Base-by-base conservation (phyloP, 2,888 invertebrate species). In the Ametastegia equiseti region DNA sequence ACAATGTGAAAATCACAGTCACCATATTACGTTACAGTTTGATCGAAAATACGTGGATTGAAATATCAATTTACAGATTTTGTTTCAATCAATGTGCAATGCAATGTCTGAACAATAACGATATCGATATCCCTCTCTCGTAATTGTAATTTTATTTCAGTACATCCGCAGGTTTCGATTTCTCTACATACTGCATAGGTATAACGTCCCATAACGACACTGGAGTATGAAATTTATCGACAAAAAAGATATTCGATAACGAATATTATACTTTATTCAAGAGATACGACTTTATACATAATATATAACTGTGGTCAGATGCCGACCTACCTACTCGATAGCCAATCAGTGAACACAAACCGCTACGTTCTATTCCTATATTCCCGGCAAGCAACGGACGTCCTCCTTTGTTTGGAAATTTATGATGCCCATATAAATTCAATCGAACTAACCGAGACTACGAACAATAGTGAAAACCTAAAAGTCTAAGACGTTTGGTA, bases 371-470 rank as follows among this genome's bases (percentile, higher is more conserved):
- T 71, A 71, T 42, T 71, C 47, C 47, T 47, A 39, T 67, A 67
- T 39, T 67, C 65, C 36, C 39, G 23, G 11, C n/a, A 39, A 47
- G 71, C n/a, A 27, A 47, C 5, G 47, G 45, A 47, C 47, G 30
- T 36, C 9, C 47, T 30, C 27, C 13, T 71, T 71, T 47, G 45
- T 71, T 71, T 71, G 30, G 23, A 71, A 71, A 71, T 71, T 71
- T 71, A 71, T 71, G 45, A 71, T 33, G 15, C 39, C 65, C 65
- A 39, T 67, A 67, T 67, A 67, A 39, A 67, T 67, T 67, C 65
- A 67, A 67, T 67, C 65, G 65, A 39, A 39, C n/a, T 67, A n/a
- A 67, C 65, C 65, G 39, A 67, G 19, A 39, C 65, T 33, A 67
- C 65, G 65, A 36, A 65, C 19, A 65, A 65, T 39, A 39, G 65